Evolutionary conservation across 2,888 invertebrate genomes (phyloP).

Genomic region (Erpobdella octoculata): DNA sequence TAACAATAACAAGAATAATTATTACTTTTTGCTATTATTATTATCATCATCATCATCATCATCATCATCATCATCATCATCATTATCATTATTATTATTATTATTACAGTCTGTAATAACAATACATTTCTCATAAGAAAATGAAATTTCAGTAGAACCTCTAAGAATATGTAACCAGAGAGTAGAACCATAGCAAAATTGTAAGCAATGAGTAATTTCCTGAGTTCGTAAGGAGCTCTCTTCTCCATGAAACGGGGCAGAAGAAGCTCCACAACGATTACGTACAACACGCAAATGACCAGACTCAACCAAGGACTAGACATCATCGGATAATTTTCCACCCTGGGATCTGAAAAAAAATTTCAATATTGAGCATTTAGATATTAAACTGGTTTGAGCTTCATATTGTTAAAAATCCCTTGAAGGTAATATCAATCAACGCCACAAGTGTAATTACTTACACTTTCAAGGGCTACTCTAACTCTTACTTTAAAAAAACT

Average conservation of each 20-base stretch:
- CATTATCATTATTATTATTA: conserved; percentile 6
- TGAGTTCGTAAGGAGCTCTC: conserved; percentile 75
- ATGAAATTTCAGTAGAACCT: conserved; percentile 68
- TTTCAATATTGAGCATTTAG: too few relatives aligned
- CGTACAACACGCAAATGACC: conserved; percentile 72
- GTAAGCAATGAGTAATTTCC: conserved; percentile 71
- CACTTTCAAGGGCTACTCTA: too few relatives aligned
- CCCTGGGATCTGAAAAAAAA: conserved; percentile 66
- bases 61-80: conserved; percentile 16
- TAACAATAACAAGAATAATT: background rate
- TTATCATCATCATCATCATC: conserved; percentile 22
- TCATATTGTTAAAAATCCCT: too few relatives aligned
- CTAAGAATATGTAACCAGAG: conserved; percentile 82
- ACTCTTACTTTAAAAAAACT: too few relatives aligned
- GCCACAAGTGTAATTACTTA: too few relatives aligned
- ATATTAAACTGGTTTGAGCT: too few relatives aligned
- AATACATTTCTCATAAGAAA: background rate
- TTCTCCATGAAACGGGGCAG: conserved; percentile 83
- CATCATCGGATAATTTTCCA: conserved; percentile 81
- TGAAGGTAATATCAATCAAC: too few relatives aligned
- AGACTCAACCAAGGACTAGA: conserved; percentile 78
- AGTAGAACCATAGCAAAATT: conserved; percentile 82
- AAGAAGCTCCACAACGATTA: conserved; percentile 66
- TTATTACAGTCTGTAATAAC: background rate
- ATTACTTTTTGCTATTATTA: background rate